phyloP scores from a whole-genome alignment of 2,888 invertebrate genomes.

The Phrixothrix hirtus region DNA sequence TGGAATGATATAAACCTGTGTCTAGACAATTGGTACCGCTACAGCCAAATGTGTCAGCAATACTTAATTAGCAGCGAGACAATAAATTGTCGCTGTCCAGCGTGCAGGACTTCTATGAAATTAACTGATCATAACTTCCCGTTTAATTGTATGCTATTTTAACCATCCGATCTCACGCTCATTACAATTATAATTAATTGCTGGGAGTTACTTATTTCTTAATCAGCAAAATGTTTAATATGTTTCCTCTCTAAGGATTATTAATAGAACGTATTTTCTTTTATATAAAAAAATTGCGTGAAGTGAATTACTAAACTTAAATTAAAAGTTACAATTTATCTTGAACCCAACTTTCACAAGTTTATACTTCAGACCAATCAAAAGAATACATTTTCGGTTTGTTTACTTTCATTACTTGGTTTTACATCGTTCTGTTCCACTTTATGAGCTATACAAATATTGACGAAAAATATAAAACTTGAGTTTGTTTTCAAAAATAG shows the following conservation, averaged over 20 bases:
- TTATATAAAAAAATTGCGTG: too few species aligned
- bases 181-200: conserved; percentile 33
- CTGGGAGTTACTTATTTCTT: conserved; percentile 3
- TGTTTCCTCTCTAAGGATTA: neutral
- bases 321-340: neutral
- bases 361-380: too few species aligned
- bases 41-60: conserved; percentile 34
- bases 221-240: neutral
- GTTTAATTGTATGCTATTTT: conserved; percentile 37
- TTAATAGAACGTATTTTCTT: too few species aligned
- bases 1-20: neutral
- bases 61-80: conserved; percentile 44
- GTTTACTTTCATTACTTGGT: too few species aligned
- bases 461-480: too few species aligned
- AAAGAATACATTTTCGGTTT: too few species aligned
- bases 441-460: too few species aligned
- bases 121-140: conserved; percentile 50
- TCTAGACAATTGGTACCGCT: conserved; percentile 32
- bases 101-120: conserved; percentile 42
- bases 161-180: conserved; percentile 44
- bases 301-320: neutral
- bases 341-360: too few species aligned
- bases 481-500: too few species aligned
- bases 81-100: conserved; percentile 45
- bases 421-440: too few species aligned